Base-by-base conservation (phyloP, 1,140 invertebrate genomes). In the Caenorhabditis inopinata region DNA sequence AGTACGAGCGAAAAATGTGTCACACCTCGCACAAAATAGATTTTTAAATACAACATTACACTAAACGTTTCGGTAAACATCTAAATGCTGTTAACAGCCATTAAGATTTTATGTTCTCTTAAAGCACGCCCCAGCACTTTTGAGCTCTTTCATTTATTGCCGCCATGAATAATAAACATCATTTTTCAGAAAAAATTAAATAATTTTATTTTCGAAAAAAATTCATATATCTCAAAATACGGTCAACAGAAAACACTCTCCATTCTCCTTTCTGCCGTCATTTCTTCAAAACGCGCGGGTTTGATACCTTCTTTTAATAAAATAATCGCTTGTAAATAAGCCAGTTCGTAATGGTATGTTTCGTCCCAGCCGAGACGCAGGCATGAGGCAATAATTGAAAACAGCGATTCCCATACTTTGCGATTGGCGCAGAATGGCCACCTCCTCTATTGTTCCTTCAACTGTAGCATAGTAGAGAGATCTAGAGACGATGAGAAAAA, bases 281-380 rank as follows among this genome's bases (percentile, higher is more conserved):
- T 25, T 14, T 51, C 49, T 58, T 23, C 11, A 4, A n/a, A n/a
- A n/a, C n/a, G n/a, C n/a, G n/a, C n/a, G n/a, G n/a, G n/a, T n/a
- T n/a, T n/a, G n/a, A n/a, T n/a, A n/a, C n/a, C 25, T 38, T 32
- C 11, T 32, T 32, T 32, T 32, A 42, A 5, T 38, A 9, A 38
- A 38, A 68, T 7, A 42, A 12, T 38, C 29, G 18, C 18, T n/a
- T 29, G 38, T 68, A 68, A 68, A 42, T 68, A 29, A 68, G 38
- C 58, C 58, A 68, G 58, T 68, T 68, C 58, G 58, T 68, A 68
- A 68, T 68, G 58, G 38, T 68, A 68, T 68, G 35, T 68, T 68
- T 38, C 21, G 18, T 32, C 27, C n/a, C 16, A 68, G 2, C 12
- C 32, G 32, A 68, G 58, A 68, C 58, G 58, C 58, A 68, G 58